Evolutionary conservation across 2,113 vertebrate genomes (phyloP).

Genomic region (Brachyhypopomus occidentalis): DNA sequence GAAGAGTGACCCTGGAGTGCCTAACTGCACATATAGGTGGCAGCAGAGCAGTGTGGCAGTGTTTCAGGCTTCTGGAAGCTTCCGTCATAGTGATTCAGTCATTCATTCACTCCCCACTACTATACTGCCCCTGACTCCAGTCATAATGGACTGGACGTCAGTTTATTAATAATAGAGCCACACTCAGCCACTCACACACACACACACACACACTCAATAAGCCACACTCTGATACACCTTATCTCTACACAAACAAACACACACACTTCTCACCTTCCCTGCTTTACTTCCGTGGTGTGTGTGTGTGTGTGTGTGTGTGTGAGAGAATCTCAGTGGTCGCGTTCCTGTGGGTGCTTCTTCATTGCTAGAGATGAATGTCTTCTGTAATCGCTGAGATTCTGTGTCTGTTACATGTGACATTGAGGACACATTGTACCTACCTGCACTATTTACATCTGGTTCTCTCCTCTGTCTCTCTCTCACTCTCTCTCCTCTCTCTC

Average conservation of each 20-base stretch:
- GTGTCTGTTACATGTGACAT: slow-evolving; percentile 19
- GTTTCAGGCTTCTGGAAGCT: slow-evolving; percentile 41
- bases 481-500: not conserved
- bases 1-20: not conserved
- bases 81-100: slow-evolving; percentile 21
- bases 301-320: not conserved
- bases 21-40: not conserved
- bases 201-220: not conserved
- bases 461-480: not conserved
- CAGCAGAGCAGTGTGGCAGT: not conserved
- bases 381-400: slow-evolving; percentile 7
- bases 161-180: slow-evolving; percentile 23
- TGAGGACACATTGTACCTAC: slow-evolving; percentile 34
- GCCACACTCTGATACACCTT: not conserved
- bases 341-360: not conserved
- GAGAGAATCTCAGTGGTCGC: not conserved
- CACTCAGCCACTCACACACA: slow-evolving; percentile 3
- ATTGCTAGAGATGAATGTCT: not conserved
- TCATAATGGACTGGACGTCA: slow-evolving; percentile 15
- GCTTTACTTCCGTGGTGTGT: not conserved
- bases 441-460: slow-evolving; percentile 1
- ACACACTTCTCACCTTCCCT: slow-evolving; percentile 8
- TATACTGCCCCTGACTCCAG: not conserved
- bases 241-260: not conserved
- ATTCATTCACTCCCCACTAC: slow-evolving; percentile 24